A percentile compares a stretch with the other conserved stretches of the same genome.
Conservation (phyloP, 2,888 invertebrate species). For the Belgica antarctica region DNA sequence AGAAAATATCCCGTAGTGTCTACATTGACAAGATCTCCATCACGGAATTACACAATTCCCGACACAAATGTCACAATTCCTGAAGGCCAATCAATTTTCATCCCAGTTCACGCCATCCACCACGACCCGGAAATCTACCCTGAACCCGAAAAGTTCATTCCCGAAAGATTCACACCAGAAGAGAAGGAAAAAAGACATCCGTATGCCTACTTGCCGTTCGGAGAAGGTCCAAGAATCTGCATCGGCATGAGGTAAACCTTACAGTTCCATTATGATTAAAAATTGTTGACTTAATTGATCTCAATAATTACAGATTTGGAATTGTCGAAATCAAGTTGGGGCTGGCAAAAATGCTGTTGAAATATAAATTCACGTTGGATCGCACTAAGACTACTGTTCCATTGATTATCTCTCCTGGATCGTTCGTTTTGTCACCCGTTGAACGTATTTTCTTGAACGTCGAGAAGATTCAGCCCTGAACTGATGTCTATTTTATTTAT, state of each 20-base stretch:
- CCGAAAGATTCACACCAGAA: conserved; percentile 54
- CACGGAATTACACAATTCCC: conserved; percentile 50
- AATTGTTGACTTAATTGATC: not conserved
- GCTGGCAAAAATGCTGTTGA: not conserved
- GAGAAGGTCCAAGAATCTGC: conserved; percentile 49
- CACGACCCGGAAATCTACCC: conserved; percentile 54
- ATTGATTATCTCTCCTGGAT: not conserved
- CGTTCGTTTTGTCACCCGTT: conserved; percentile 8
- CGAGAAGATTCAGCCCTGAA: no score
- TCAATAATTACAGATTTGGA: not conserved
- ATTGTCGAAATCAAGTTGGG: conserved; percentile 3
- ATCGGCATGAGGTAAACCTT: conserved; percentile 46
- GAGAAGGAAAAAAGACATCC: conserved; percentile 49
- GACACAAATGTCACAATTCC: conserved; percentile 49
- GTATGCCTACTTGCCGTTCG: conserved; percentile 52
- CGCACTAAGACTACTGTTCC: not conserved
- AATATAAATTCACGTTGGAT: not conserved
- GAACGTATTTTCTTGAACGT: conserved; percentile 1
- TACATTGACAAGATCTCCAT: conserved; percentile 50
- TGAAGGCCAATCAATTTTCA: conserved; percentile 50
- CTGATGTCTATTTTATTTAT: no score
- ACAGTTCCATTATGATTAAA: not conserved
- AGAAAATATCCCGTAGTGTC: conserved; percentile 55
- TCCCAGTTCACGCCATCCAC: conserved; percentile 54
- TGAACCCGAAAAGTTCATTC: conserved; percentile 54